Evolutionary conservation across 2,888 invertebrate genomes (phyloP).

Genomic region (Hirtodrosophila trivittata): DNA sequence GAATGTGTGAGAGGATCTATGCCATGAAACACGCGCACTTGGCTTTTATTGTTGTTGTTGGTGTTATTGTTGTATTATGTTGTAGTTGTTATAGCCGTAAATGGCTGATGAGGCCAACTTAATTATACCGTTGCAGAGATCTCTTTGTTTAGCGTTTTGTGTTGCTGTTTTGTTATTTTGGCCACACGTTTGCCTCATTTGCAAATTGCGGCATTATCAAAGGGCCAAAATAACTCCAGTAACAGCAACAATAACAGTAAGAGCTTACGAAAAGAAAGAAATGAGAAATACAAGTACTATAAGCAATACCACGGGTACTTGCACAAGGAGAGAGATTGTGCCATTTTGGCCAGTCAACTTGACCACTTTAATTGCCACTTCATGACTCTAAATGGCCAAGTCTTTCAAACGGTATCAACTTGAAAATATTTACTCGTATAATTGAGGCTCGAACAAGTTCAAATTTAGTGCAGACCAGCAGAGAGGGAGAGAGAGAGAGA

Average conservation of each 20-base stretch:
- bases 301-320: not conserved
- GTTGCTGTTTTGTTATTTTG: conserved; percentile 25
- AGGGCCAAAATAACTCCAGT: conserved; percentile 15
- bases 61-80: conserved; percentile 7
- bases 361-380: conserved; percentile 61
- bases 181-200: conserved; percentile 63
- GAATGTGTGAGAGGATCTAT: conserved; percentile 34
- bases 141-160: conserved; percentile 59
- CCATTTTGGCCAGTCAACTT: conserved; percentile 57
- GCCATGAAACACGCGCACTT: conserved; percentile 61
- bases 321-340: conserved; percentile 52
- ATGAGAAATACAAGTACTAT: not conserved
- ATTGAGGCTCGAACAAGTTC: conserved; percentile 11
- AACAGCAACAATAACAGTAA: not conserved
- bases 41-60: conserved; percentile 12
- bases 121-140: conserved; percentile 71
- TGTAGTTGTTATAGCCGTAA: conserved; percentile 49
- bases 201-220: conserved; percentile 74
- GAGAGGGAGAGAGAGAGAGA: too few species aligned
- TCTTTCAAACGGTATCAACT: conserved; percentile 31
- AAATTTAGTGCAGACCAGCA: not conserved
- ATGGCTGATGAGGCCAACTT: conserved; percentile 75
- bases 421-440: not conserved
- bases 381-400: conserved; percentile 20
- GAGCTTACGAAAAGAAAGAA: not conserved